Evolutionary conservation across 1,140 invertebrate species (phyloP), one percentile per base, ranked within the genome.

Genomic region (Bombus superbus): DNA sequence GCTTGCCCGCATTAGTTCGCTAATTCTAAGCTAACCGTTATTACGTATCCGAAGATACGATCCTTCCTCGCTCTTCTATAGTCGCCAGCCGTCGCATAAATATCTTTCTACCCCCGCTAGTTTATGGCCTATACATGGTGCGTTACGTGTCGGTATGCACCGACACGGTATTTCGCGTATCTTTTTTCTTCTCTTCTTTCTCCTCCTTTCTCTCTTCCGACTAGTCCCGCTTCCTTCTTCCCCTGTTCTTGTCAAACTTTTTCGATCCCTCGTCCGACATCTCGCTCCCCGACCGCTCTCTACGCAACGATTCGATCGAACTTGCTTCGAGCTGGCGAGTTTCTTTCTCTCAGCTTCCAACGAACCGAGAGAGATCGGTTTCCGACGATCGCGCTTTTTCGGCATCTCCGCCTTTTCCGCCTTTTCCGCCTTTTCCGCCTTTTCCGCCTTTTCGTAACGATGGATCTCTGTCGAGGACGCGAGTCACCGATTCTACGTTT

Each of bases 11-110:
- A 90, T 92, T 91, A 92, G 90, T 89, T 78, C 62, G 86, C 90
- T 92, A 92, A 92, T 92, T 92, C 89, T 81, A 89, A 91, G 69
- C 86, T 86, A 86, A 87, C 83, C 86, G 81, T 87, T 91, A 92
- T 91, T 90, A 90, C 87, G 42, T 83, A 72, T 73, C 62, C 62
- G 62, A 38, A 86, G 69, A 79, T 89, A 79, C 62, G 47, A 44
- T 74, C 75, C 66, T 69, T 66, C n/a, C 32, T 53, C 47, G 47
- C 28, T 35, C 42, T 32, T 32, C 28, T 15, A n/a, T 47, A 8
- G n/a, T n/a, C 59, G 28, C 44, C n/a, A 64, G 13, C 47, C 83
- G 66, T 84, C 75, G 75, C 40, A 69, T 66, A 57, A 79, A 79
- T 84, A 47, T 72, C 47, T 57, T 40, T 28, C 22, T 71, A 25